Base-by-base conservation (phyloP, 2,797 vertebrate species). In the Phataginus tetradactyla region DNA sequence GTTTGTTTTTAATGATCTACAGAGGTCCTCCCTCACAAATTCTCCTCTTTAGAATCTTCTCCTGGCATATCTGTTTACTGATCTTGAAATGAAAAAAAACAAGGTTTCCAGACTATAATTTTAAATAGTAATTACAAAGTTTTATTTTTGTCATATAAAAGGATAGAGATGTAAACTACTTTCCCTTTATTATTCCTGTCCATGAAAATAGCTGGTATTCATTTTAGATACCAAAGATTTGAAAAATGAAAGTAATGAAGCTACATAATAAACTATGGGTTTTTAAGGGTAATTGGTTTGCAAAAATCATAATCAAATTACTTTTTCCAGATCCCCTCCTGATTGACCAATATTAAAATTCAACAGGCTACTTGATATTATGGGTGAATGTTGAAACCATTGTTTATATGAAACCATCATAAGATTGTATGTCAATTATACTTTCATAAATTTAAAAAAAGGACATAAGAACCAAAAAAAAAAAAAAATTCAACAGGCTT, bases 211-310 rank as follows among this genome's bases (percentile, higher is more conserved):
- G 80, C 8, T 39, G 9, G 21, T 61, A 69, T 78, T 90, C 39
- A 39, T 66, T 88, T 74, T 15, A 59, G 49, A 45, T 21, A 61
- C 9, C n/a, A n/a, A 63, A 83, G 68, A 74, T 84, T 51, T n/a
- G 34, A 92, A 92, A 85, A 92, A 77, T 57, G 20, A 75, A 78
- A 66, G 81, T 68, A 86, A 68, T 79, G n/a, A 39, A 80, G 59
- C 27, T 20, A 72, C 12, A 61, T 39, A 55, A 80, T 39, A 69
- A 86, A 79, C 2, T 7, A 34, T 42, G 27, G 34, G 17, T 20
- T 93, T 93, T 63, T 34, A 72, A 53, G 29, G 37, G 20, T 39
- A 64, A 53, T 29, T 71, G 57, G 3, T 25, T 39, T 61, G 42
- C 10, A 85, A 85, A 94, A 94, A 55, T 71, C 53, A 68, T 12